Evolutionary conservation across 2,797 vertebrate genomes (phyloP).

Genomic region (Sebastes kiyomatsui): DNA sequence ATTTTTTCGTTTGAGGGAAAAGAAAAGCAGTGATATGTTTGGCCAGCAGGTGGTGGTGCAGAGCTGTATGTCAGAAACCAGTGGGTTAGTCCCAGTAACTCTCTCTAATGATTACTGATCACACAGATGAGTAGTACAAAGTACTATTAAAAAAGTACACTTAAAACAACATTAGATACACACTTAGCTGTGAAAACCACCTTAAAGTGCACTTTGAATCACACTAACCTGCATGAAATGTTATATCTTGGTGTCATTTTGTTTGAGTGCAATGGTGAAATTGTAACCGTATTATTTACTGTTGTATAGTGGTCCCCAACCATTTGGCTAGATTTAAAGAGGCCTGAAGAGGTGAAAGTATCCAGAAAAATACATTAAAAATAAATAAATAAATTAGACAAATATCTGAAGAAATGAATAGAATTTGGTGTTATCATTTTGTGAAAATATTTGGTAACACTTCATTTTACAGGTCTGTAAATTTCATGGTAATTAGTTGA

Average conservation of each 20-base stretch:
- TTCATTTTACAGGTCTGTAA: too few species aligned
- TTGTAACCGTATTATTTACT: neutral
- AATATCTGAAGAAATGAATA: neutral
- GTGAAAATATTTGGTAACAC: neutral
- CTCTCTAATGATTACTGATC: neutral
- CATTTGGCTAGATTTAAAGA: neutral
- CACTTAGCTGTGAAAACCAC: neutral
- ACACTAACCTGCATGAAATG: neutral
- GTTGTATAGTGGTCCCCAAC: neutral
- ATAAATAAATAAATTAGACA: neutral
- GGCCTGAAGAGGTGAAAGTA: neutral
- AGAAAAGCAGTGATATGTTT: neutral
- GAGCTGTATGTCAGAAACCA: neutral
- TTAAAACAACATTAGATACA: neutral
- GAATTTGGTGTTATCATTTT: neutral
- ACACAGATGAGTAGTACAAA: neutral
- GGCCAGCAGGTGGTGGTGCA: slow-evolving; percentile 43
- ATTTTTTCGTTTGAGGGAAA: too few species aligned
- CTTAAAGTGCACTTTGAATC: neutral
- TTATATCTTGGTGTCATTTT: neutral
- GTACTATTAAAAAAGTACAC: neutral
- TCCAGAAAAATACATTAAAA: neutral
- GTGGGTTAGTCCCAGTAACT: neutral
- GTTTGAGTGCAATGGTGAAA: neutral
- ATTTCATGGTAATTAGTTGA: too few species aligned